phyloP scores from a whole-genome alignment of 2,113 vertebrate species.

The Neoarius graeffei region DNA sequence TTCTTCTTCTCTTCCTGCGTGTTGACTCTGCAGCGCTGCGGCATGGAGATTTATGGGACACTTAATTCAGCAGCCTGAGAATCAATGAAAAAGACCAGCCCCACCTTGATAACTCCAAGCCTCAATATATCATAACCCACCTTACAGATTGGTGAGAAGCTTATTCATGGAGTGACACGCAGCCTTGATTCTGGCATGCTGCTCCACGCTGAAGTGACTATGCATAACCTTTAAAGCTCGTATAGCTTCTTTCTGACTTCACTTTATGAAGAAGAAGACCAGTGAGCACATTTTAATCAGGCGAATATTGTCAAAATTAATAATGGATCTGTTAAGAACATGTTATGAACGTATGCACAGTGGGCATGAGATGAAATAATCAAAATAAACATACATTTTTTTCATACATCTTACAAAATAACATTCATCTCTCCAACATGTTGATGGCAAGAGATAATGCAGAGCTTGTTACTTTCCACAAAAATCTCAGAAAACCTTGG shows the following conservation, averaged over 20 bases:
- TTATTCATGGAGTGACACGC: conserved; percentile 48
- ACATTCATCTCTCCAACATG: no score
- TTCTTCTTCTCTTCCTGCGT: conserved; percentile 25
- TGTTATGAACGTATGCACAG: neutral
- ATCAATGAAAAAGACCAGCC: conserved; percentile 69
- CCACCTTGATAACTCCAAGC: conserved; percentile 65
- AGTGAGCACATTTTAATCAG: conserved; percentile 2
- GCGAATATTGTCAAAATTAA: conserved; percentile 11
- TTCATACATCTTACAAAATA: neutral
- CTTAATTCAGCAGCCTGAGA: conserved; percentile 63
- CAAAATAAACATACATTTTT: neutral
- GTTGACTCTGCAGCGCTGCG: conserved; percentile 61
- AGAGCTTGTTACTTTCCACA: neutral
- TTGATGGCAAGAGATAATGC: neutral
- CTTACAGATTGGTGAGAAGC: conserved; percentile 35
- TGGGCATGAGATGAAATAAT: neutral
- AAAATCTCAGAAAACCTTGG: neutral
- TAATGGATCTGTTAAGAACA: neutral
- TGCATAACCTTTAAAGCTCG: conserved; percentile 36
- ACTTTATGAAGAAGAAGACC: neutral
- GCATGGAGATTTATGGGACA: conserved; percentile 65
- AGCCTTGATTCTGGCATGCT: conserved; percentile 47
- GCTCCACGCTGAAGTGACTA: conserved; percentile 18
- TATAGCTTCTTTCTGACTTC: conserved; percentile 13
- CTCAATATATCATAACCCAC: conserved; percentile 63